Base-by-base conservation (phyloP, 2,888 invertebrate genomes). In the Sarcophaga carnaria region DNA sequence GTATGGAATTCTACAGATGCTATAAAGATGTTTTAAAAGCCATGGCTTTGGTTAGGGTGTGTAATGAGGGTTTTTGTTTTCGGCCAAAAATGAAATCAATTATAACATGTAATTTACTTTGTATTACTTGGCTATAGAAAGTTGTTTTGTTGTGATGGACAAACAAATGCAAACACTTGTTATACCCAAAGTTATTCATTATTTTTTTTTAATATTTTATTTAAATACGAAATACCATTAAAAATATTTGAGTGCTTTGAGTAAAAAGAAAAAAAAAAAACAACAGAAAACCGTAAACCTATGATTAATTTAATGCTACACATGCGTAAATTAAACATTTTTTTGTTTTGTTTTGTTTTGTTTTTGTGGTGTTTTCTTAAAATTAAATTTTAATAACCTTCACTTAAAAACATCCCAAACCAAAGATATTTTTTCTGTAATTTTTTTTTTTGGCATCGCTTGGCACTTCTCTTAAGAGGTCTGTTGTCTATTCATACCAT, bases 171-270 rank as follows among this genome's bases (percentile, higher is more conserved):
- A 70, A 49, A 71, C 47, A 60, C 69, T 78, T 78, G 45, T 60
- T 78, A 20, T 79, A 79, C 70, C 64, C 79, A 79, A 64, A 79
- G 17, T 54, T 54, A 54, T 54, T 54, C 54, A 54, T 54, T 17
- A 10, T 17, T 54, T 37, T 37, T 37, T 37, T 22, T 22, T 22
- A 22, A 22, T 37, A 37, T 37, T 37, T 37, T 37, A 37, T 37
- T 54, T 54, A 49, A 49, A 12, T 49, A 49, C 49, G 27, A 27
- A 27, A 27, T 27, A 37, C 37, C 37, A 37, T 37, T 10, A 37
- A 37, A 37, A 37, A 37, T 37, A 54, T 54, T 54, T 14, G 54
- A 54, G 54, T 54, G 17, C 17, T 54, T 54, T 10, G 0, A 37
- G 37, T 37, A 37, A 10, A 37, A 3, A 22, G 22, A 22, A 17